Base-by-base conservation (phyloP, 2,797 vertebrate genomes). In the Xiphorhynchus erythropygius region DNA sequence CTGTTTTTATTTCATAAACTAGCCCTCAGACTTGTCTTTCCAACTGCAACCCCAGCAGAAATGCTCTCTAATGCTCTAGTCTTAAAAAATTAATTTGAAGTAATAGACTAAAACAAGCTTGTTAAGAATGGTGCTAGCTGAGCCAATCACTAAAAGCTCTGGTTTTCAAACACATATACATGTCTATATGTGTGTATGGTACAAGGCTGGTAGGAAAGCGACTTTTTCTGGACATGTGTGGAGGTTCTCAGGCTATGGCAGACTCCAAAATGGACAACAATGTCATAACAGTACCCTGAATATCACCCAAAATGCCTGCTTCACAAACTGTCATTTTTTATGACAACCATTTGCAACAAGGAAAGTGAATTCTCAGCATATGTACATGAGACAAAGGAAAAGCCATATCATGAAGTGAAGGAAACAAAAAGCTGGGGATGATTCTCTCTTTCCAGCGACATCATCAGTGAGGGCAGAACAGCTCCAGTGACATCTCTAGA, bases 61-160 rank as follows among this genome's bases (percentile, higher is more conserved):
- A 75, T 64, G 59, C 62, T 95, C 90, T 92, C 87, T 78, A 95
- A 89, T 89, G 93, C 62, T 81, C 80, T 64, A 67, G 62, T 68
- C 89, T 95, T 97, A 90, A 97, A 97, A 97, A 89, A 96, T 93
- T 95, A 85, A 96, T 96, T 93, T 95, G 92, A 92, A 94, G 91
- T 95, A 95, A 96, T 94, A 94, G 93, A 90, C 75, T 94, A 87
- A 94, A 96, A 63, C 91, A 94, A 94, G 87, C 80, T 88, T 94
- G 93, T 95, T 89, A 96, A 90, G 65, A 39, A 87, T 95, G 90
- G 69, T 92, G 89, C 77, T 79, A 76, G 75, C 87, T 10, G 5
- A 94, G 59, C 56, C 92, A 84, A 25, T 85, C 84, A 53, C 84
- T 94, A 62, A 84, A 77, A 91, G 79, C 77, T 87, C 56, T 85